Conservation (phyloP, 2,113 vertebrate species). For the Tachysurus vachellii region DNA sequence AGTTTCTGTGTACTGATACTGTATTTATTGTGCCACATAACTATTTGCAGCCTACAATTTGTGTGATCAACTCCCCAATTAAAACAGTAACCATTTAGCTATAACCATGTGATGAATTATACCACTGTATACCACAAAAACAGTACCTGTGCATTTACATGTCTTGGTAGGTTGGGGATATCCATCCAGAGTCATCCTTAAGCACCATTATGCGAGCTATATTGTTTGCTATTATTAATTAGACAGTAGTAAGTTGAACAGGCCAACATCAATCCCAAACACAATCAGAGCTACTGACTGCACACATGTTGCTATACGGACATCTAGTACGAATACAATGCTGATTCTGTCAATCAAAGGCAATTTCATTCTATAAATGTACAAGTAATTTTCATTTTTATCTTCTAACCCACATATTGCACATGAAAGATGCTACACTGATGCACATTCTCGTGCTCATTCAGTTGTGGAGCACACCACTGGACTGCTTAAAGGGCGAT, state of each 20-base stretch:
- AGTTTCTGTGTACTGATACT: no score
- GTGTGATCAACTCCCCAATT: no score
- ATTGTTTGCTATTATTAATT: conserved; percentile 1
- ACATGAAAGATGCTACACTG: not conserved
- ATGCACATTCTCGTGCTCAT: not conserved
- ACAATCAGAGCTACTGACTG: not conserved
- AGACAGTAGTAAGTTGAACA: conserved; percentile 4
- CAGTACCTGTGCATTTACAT: not conserved
- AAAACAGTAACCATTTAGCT: no score
- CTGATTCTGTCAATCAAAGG: conserved; percentile 28
- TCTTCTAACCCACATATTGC: not conserved
- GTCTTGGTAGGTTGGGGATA: not conserved
- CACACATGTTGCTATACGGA: not conserved
- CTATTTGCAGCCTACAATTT: no score
- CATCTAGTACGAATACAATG: not conserved
- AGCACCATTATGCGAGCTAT: conserved; percentile 21
- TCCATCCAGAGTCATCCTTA: conserved; percentile 7
- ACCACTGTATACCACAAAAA: not conserved
- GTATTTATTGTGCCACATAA: no score
- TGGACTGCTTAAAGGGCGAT: not conserved
- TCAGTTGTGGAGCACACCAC: not conserved
- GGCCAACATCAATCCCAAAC: conserved; percentile 17
- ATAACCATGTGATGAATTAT: not conserved
- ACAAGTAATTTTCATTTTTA: no score
- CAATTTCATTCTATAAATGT: not conserved